Evolutionary conservation across 2,888 invertebrate species (phyloP).

Genomic region (Pedicia rivosa): DNA sequence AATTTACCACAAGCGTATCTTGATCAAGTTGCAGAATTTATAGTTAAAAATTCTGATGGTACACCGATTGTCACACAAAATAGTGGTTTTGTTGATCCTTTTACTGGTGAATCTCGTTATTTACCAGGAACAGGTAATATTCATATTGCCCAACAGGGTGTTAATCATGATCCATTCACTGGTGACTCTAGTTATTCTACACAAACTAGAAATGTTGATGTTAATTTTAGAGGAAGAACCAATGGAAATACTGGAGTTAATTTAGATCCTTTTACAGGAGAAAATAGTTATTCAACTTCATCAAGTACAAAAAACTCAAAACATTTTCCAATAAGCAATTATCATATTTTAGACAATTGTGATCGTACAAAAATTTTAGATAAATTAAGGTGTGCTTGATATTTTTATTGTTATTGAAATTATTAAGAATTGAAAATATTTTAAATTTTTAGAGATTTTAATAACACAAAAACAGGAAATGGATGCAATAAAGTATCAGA

Average conservation of each 20-base stretch:
- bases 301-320: slow-evolving; percentile 11
- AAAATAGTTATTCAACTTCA: slow-evolving; percentile 4
- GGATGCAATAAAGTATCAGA: slow-evolving; percentile 36
- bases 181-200: slow-evolving; percentile 55
- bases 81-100: slow-evolving; percentile 44
- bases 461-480: slow-evolving; percentile 41
- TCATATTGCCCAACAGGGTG: slow-evolving; percentile 16
- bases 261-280: slow-evolving; percentile 13
- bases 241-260: slow-evolving; percentile 15
- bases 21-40: slow-evolving; percentile 87
- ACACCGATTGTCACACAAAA: slow-evolving; percentile 11
- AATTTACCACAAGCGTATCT: slow-evolving; percentile 71
- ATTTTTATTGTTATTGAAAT: background rate
- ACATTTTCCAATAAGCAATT: slow-evolving; percentile 32
- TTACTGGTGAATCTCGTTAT: slow-evolving; percentile 51
- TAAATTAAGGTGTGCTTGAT: slow-evolving; percentile 34
- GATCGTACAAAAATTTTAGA: slow-evolving; percentile 57
- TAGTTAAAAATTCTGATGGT: slow-evolving; percentile 54
- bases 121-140: slow-evolving; percentile 35
- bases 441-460: slow-evolving; percentile 45
- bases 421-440: slow-evolving; percentile 6
- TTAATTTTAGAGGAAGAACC: slow-evolving; percentile 12
- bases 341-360: slow-evolving; percentile 61
- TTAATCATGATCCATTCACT: slow-evolving; percentile 44
- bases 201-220: slow-evolving; percentile 21